Base-by-base conservation (phyloP, 2,888 invertebrate species). In the Entomobrya multifasciata region DNA sequence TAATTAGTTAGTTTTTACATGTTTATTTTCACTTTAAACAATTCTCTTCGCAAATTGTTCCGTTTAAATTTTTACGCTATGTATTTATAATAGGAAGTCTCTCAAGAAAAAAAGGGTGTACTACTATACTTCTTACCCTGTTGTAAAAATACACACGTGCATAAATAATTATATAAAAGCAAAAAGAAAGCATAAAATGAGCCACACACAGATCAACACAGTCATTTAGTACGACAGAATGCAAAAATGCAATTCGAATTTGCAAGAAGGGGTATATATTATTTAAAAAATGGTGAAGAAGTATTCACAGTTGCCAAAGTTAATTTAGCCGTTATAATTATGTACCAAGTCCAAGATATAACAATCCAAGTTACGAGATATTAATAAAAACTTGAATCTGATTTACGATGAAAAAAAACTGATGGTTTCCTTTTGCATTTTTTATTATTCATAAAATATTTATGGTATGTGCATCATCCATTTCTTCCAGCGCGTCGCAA, bases 271-370 rank as follows among this genome's bases (percentile, higher is more conserved):
- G 86, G 49, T 49, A 80, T 27, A 62, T 52, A 74, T 72, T 49
- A 72, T 49, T 70, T n/a, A n/a, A n/a, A n/a, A n/a, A 62, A 60
- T 44, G 72, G 85, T 80, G 86, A 47, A 27, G 70, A 86, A 86
- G 86, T 86, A 86, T 86, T 86, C 86, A 86, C 86, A 86, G 86
- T 86, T 86, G 86, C 86, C 86, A 86, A 86, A 86, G 86, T 86
- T 86, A 86, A 86, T 81, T 86, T 86, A 86, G 86, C 81, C 27
- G 86, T 86, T 86, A 84, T 55, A 41, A 41, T 72, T n/a, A 60
- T 78, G 65, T 81, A 86, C 80, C 76, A 77, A 72, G 79, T 85
- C 78, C 85, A 79, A 86, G 86, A 77, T 77, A 86, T 86, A 74
- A 76, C 74, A 79, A 86, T 86, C 70, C 86, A 81, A 81, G 86